Base-by-base conservation (phyloP, 2,888 invertebrate genomes). In the Nudaria mundana region DNA sequence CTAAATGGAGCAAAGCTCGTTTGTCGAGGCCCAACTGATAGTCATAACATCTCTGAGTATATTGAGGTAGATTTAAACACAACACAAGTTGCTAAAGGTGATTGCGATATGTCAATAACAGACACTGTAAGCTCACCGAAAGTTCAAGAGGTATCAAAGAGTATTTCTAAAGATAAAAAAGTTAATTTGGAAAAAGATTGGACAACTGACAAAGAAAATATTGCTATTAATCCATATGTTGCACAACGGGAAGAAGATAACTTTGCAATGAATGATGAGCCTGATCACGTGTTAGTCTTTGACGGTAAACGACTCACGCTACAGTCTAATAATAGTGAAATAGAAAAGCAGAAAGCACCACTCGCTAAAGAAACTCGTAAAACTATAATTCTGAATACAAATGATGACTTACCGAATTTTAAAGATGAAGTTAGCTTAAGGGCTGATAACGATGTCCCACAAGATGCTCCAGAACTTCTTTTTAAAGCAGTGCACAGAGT, bases 61-160 rank as follows among this genome's bases (percentile, higher is more conserved):
- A 78, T 85, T 14, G 85, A 84, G 52, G 52, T 87, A 0, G 86
- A 86, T 66, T 48, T 86, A 1, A 78, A 86, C 24, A 66, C 61
- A 43, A 87, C 85, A 0, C 70, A 73, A 23, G 59, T 65, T 5
- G 57, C 68, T 1, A 58, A 43, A 2, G 67, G 58, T 28, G 75
- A 71, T 3, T 76, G 69, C 8, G 80, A 87, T 47, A 85, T 87
- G 84, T 85, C 86, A 0, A 80, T 86, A 22, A 86, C 86, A 1
- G 81, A 84, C 16, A 79, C 76, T 0, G 63, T 87, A 10, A 65
- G 56, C 1, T 74, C 69, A 43, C 77, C 80, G 0, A 75, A 80
- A 53, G 77, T 82, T 0, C 71, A 79, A 45, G 70, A 73, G n/a
- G 51, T 72, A 0, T 63, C 71, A 5, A 75, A 65, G 51, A 72